Conservation (phyloP, 2,888 invertebrate species). For the Sepiola atlantica region DNA sequence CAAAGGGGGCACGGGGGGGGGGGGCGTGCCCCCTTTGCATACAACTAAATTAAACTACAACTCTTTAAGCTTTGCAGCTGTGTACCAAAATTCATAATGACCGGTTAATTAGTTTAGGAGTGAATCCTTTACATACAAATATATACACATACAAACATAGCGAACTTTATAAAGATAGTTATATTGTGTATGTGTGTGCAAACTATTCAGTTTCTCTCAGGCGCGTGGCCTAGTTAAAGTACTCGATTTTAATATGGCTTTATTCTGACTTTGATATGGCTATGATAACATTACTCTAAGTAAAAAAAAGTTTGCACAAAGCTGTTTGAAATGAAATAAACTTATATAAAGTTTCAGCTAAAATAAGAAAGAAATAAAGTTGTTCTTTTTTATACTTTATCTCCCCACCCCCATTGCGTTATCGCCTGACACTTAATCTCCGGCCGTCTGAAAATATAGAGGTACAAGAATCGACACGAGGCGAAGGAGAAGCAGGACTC, state of each 20-base stretch:
- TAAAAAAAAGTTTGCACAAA: neutral
- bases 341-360: neutral
- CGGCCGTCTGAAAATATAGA: neutral
- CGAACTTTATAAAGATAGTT: neutral
- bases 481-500: neutral
- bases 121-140: too few relatives aligned
- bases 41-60: too few relatives aligned
- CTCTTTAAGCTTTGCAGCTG: too few relatives aligned
- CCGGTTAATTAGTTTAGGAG: too few relatives aligned
- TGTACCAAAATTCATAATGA: too few relatives aligned
- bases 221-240: too few relatives aligned
- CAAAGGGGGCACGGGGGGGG: too few relatives aligned
- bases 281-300: neutral
- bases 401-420: neutral
- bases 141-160: neutral
- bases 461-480: neutral
- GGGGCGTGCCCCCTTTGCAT: too few relatives aligned
- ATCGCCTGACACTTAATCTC: neutral
- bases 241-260: too few relatives aligned
- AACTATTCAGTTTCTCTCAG: too few relatives aligned
- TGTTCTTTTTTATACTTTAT: neutral
- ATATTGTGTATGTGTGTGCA: too few relatives aligned
- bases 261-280: neutral
- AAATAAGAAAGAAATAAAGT: neutral
- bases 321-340: constrained; percentile 7